phyloP scores from a whole-genome alignment of 2,888 invertebrate species.

The Caenorhabditis panamensis region DNA sequence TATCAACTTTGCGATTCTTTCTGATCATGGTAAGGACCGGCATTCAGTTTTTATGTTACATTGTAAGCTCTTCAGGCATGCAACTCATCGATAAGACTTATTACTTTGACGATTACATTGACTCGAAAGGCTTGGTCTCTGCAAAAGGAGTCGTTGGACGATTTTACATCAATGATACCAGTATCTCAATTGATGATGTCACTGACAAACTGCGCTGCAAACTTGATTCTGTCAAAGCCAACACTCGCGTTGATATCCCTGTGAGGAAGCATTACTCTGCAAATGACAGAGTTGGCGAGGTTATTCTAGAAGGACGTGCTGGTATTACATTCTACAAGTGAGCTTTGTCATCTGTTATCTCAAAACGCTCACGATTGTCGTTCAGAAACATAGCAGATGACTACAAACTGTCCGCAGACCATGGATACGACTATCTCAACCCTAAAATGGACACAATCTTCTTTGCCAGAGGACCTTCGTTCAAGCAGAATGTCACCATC shows the following conservation, averaged over 20 bases:
- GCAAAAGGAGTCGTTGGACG: conserved; percentile 75
- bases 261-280: conserved; percentile 72
- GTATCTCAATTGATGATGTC: conserved; percentile 63
- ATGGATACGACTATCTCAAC: conserved; percentile 77
- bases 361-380: no score
- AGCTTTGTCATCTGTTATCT: no score
- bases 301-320: conserved; percentile 74
- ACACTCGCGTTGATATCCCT: conserved; percentile 70
- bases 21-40: conserved; percentile 74
- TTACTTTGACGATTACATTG: conserved; percentile 69
- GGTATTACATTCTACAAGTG: conserved; percentile 73
- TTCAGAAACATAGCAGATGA: conserved; percentile 65
- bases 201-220: conserved; percentile 71
- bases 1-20: conserved; percentile 75
- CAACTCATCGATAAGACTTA: conserved; percentile 68
- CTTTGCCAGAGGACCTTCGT: conserved; percentile 77
- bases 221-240: conserved; percentile 66
- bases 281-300: conserved; percentile 73
- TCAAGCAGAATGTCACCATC: conserved; percentile 67
- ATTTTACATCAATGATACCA: conserved; percentile 70
- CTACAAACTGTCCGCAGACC: conserved; percentile 70
- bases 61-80: conserved; percentile 62
- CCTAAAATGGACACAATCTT: conserved; percentile 77
- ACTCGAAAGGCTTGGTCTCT: conserved; percentile 64
- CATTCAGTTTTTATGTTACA: not conserved